Evolutionary conservation across 2,113 vertebrate genomes (phyloP).

Genomic region (Dunckerocampus dactyliophorus): DNA sequence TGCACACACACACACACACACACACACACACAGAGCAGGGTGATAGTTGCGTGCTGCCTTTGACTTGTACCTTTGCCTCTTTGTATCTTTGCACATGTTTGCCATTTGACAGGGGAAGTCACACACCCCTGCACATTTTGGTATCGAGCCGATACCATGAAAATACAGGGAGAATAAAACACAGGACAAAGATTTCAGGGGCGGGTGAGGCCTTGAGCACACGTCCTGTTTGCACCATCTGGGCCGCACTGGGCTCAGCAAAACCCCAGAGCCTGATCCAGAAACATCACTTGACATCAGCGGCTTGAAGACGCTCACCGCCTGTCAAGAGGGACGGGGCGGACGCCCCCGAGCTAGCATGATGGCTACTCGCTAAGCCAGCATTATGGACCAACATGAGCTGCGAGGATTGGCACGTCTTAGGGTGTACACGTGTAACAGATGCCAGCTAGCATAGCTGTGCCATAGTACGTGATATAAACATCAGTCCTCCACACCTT

Average conservation of each 20-base stretch:
- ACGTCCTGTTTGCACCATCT: constrained; percentile 52
- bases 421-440: too few species aligned
- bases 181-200: too few species aligned
- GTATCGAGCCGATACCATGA: constrained; percentile 18
- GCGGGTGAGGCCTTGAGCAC: constrained; percentile 25
- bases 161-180: too few species aligned
- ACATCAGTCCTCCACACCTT: too few species aligned
- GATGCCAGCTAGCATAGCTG: too few species aligned
- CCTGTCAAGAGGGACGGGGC: constrained; percentile 42
- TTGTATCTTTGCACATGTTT: constrained; percentile 27
- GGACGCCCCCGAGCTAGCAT: constrained; percentile 37
- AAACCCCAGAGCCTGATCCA: constrained; percentile 52
- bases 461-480: too few species aligned
- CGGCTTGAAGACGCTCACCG: constrained; percentile 33
- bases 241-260: constrained; percentile 51
- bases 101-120: constrained; percentile 45
- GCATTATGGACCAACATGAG: too few species aligned
- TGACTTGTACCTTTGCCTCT: too few species aligned
- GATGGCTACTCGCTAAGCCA: constrained; percentile 12
- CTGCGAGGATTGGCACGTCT: too few species aligned
- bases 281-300: constrained; percentile 58
- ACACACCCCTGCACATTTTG: constrained; percentile 29
- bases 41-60: too few species aligned
- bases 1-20: constrained; percentile 5
- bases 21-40: background rate